phyloP scores from a whole-genome alignment of 2,797 vertebrate genomes.

The Alcedo atthis region DNA sequence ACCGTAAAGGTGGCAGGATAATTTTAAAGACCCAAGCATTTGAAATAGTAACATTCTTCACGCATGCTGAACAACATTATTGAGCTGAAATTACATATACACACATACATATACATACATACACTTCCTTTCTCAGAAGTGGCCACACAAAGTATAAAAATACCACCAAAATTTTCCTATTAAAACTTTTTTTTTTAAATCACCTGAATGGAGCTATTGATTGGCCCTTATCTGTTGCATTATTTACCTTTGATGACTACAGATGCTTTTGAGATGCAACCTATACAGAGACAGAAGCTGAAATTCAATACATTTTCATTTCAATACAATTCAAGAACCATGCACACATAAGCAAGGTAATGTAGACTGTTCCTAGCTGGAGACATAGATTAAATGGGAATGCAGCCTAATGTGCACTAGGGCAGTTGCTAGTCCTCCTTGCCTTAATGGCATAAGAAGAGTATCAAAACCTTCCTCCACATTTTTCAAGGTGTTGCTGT shows the following conservation, averaged over 20 bases:
- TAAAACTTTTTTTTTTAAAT: not conserved
- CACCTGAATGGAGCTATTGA: slow-evolving; percentile 23
- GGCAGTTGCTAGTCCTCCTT: not conserved
- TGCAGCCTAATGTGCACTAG: not conserved
- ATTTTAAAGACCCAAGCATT: not conserved
- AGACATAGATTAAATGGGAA: not conserved
- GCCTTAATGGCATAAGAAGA: not conserved
- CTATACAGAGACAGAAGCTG: not conserved
- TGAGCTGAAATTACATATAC: not conserved
- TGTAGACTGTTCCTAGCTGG: not conserved
- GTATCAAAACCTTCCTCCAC: not conserved
- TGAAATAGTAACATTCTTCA: not conserved
- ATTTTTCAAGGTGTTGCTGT: not conserved
- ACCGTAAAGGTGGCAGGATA: not conserved
- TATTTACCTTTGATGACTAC: slow-evolving; percentile 6
- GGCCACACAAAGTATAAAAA: not conserved
- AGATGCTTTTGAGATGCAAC: not conserved
- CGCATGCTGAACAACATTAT: not conserved
- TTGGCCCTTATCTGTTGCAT: not conserved
- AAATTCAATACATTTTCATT: not conserved
- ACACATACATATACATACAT: not conserved
- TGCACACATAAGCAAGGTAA: not conserved
- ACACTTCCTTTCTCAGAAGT: not conserved
- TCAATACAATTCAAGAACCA: not conserved
- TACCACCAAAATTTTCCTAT: not conserved